Evolutionary conservation across 2,113 vertebrate genomes (phyloP).

Genomic region (Jacana jacana): DNA sequence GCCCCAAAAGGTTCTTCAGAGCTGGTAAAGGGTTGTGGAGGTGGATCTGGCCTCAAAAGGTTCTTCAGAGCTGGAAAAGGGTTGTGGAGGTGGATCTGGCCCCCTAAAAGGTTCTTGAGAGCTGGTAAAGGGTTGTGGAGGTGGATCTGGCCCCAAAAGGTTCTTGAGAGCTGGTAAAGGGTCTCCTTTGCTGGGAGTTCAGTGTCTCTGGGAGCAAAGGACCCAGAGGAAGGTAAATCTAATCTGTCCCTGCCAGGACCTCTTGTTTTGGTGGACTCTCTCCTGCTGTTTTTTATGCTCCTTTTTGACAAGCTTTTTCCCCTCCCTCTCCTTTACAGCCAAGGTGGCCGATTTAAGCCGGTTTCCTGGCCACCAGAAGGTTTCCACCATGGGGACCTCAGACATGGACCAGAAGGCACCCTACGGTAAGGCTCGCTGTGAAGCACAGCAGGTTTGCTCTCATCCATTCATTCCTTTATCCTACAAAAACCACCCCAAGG

Average conservation of each 20-base stretch:
- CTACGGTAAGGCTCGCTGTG: not conserved
- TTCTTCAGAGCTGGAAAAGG: too few relatives aligned
- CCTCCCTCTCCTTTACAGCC: not conserved
- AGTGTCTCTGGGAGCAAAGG: not conserved
- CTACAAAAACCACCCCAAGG: not conserved
- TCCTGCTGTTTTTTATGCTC: not conserved
- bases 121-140: too few relatives aligned
- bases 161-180: too few relatives aligned
- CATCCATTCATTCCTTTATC: not conserved
- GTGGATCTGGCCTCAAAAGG: too few relatives aligned
- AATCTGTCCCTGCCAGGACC: not conserved
- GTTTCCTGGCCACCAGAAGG: not conserved
- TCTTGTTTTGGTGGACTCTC: fast-evolving
- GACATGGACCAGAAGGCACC: not conserved
- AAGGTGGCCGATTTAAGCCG: not conserved
- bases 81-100: too few relatives aligned
- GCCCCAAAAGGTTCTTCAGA: not conserved
- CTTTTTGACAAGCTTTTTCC: not conserved
- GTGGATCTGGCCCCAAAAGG: too few relatives aligned
- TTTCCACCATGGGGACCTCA: not conserved
- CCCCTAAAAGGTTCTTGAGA: too few relatives aligned
- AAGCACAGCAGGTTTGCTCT: too few relatives aligned
- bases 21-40: not conserved
- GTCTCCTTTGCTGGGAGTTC: too few relatives aligned
- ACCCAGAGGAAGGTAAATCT: not conserved